Base-by-base conservation (phyloP, 2,888 invertebrate genomes). In the Oscheius sp. region DNA sequence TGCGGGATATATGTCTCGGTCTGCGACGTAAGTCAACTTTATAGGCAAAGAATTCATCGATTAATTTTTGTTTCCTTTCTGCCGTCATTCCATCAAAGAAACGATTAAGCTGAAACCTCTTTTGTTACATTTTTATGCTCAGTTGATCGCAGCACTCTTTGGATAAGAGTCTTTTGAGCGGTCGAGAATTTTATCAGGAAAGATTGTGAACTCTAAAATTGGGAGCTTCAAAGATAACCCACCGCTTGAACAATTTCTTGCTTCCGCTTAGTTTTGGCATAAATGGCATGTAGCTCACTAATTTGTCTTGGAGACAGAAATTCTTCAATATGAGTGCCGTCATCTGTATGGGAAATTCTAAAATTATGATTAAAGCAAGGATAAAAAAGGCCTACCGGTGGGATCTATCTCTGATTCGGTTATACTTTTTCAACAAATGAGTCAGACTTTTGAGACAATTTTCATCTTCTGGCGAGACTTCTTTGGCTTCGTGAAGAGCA, bases 211-310 rank as follows among this genome's bases (percentile, higher is more conserved):
- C 4, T 55, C 55, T 37, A 55, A 33, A 34, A 23, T 23, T 55
- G 34, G 34, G 55, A 55, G 34, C 12, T n/a, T 12, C 25, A 61
- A 15, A 29, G n/a, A 42, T 39, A 34, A 68, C 73, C 57, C 37
- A 76, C 76, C 50, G 71, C 73, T 50, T 68, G 73, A 17, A 71
- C 66, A 3, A 76, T 58, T 34, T 74, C 42, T 45, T 74, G 73
- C 15, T 48, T 46, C 45, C 73, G 46, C 64, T 55, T 33, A 34
- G 72, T 71, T 55, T 71, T 65, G 3, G 67, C 64, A 37, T 74
- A 39, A n/a, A 74, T 23, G 10, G 55, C 29, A 20, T 72, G 73
- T 15, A 76, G 58, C 48, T 72, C 61, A n/a, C 46, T 29, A 12
- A 76, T 69, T 50, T 74, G 76, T 1, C 73, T 55, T 2, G 69